Conservation (phyloP, 2,113 vertebrate species). For the Gadus chalcogrammus region DNA sequence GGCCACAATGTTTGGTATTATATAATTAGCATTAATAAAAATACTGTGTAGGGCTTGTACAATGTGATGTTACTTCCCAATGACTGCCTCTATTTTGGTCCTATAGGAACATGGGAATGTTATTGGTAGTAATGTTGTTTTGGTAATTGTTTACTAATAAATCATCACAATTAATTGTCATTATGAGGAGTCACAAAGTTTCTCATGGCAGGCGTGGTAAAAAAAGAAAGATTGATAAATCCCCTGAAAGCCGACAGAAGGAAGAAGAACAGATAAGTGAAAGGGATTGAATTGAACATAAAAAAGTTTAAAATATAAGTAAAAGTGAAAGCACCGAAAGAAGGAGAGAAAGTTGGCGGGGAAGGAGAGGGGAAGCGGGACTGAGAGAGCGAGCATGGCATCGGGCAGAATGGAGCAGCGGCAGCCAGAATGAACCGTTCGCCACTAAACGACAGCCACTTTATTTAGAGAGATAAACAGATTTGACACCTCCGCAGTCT, state of each 20-base stretch:
- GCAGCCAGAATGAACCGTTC: constrained; percentile 55
- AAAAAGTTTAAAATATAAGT: constrained; percentile 45
- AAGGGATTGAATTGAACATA: constrained; percentile 37
- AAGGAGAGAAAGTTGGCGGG: constrained; percentile 42
- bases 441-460: constrained; percentile 66
- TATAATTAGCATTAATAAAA: too few relatives aligned
- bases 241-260: neutral
- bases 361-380: constrained; percentile 1
- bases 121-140: too few relatives aligned
- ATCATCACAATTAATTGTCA: too few relatives aligned
- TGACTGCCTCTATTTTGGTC: too few relatives aligned
- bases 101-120: too few relatives aligned
- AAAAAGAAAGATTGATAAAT: neutral
- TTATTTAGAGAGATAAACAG: constrained; percentile 55
- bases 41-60: too few relatives aligned
- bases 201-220: too few relatives aligned
- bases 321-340: constrained; percentile 41
- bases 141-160: too few relatives aligned
- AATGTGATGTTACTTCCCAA: too few relatives aligned
- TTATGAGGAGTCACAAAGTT: too few relatives aligned
- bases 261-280: neutral
- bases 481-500: constrained; percentile 61
- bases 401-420: constrained; percentile 31
- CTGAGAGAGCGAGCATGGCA: constrained; percentile 36
- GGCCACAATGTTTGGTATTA: too few relatives aligned